Evolutionary conservation across 1,140 invertebrate genomes (phyloP).

Genomic region (Limonius californicus): DNA sequence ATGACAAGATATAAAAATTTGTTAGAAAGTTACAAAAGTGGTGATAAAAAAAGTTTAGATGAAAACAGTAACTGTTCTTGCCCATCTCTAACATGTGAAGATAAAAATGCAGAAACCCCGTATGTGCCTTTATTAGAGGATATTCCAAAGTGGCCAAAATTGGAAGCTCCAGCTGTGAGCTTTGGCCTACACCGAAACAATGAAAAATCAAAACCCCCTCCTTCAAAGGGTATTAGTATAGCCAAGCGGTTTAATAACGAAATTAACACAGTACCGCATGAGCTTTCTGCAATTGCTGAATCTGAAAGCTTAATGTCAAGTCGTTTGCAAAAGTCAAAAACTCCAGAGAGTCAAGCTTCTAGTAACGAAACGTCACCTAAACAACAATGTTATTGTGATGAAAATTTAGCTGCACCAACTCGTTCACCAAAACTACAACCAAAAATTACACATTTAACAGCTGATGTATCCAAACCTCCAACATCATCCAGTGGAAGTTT

Average conservation of each 20-base stretch:
- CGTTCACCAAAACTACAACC: too few species aligned
- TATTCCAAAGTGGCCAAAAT: slow-evolving; percentile 41
- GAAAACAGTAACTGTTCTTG: too few species aligned
- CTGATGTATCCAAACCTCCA: too few species aligned
- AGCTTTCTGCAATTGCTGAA: slow-evolving; percentile 64
- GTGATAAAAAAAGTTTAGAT: too few species aligned
- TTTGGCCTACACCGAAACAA: not conserved
- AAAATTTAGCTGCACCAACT: too few species aligned
- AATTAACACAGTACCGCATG: slow-evolving; percentile 52
- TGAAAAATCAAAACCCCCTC: slow-evolving; percentile 34
- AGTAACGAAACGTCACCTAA: slow-evolving; percentile 1
- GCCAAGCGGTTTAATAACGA: slow-evolving; percentile 41
- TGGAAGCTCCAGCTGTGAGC: slow-evolving; percentile 17
- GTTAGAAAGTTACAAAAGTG: too few species aligned
- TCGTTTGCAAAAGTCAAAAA: slow-evolving; percentile 5
- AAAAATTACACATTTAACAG: too few species aligned
- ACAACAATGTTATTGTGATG: too few species aligned
- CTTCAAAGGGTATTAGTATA: slow-evolving; percentile 31
- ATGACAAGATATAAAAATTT: not conserved
- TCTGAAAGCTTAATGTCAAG: slow-evolving; percentile 38
- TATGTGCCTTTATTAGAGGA: slow-evolving; percentile 34
- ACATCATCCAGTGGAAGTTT: not conserved
- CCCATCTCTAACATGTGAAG: too few species aligned
- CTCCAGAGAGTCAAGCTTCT: not conserved
- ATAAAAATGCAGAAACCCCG: not conserved